Conservation (phyloP, 1,140 invertebrate species). For the Tetragnatha versicolor region DNA sequence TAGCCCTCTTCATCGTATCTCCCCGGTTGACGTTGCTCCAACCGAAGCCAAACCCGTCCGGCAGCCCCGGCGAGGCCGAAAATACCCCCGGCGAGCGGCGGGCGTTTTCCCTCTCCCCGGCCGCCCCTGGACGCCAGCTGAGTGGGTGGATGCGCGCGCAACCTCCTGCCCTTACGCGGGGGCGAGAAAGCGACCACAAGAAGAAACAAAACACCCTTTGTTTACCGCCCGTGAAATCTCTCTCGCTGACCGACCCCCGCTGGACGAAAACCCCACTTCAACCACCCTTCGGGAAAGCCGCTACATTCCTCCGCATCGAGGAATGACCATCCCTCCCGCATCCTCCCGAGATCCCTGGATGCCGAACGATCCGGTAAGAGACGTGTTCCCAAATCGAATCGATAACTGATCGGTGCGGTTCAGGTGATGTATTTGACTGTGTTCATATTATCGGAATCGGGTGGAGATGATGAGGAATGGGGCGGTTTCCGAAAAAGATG, state of each 20-base stretch:
- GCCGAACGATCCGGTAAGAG: slow-evolving; percentile 7
- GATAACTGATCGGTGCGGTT: neutral
- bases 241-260: too few species aligned
- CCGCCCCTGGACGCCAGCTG: slow-evolving; percentile 3
- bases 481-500: neutral
- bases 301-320: neutral
- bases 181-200: neutral
- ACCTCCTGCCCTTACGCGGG: neutral
- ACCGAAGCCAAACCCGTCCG: too few species aligned
- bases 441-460: neutral
- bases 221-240: neutral
- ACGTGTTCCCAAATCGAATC: neutral
- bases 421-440: neutral
- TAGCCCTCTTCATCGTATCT: too few species aligned
- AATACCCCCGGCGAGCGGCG: neutral
- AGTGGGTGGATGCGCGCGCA: slow-evolving; percentile 37
- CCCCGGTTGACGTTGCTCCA: too few species aligned
- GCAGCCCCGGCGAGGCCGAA: slow-evolving; percentile 9
- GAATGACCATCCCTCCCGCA: neutral
- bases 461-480: neutral
- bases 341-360: neutral
- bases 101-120: neutral
- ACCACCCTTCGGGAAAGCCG: neutral
- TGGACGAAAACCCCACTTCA: neutral
- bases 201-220: neutral